Percentiles rank a stretch among this genome's conserved stretches.
Conservation (phyloP, 2,888 invertebrate species). For the Amiota communis region DNA sequence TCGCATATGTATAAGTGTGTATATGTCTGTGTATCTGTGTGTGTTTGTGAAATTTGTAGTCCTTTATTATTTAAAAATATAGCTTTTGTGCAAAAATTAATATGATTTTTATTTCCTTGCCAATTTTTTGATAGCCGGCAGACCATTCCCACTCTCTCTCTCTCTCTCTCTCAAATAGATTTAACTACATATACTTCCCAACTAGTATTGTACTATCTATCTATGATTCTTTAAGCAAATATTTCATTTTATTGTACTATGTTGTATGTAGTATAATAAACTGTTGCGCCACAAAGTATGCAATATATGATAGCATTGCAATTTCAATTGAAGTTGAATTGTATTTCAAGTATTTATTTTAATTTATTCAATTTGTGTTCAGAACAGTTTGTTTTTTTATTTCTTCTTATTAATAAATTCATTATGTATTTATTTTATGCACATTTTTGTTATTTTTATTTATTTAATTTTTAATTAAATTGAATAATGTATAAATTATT, state of each 20-base stretch:
- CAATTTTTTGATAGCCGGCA: too few species aligned
- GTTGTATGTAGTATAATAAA: neutral
- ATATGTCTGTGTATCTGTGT: constrained; percentile 37
- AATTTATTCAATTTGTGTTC: neutral
- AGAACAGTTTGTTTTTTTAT: neutral
- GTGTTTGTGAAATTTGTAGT: constrained; percentile 40
- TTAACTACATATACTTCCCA: too few species aligned
- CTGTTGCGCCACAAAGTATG: constrained; percentile 23
- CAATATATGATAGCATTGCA: constrained; percentile 26
- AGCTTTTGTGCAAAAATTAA: neutral
- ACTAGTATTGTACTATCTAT: too few species aligned
- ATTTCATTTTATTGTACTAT: constrained; percentile 9
- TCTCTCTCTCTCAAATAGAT: too few species aligned
- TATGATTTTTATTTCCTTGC: too few species aligned
- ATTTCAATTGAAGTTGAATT: constrained; percentile 20
- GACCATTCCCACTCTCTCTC: too few species aligned
- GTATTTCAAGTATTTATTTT: neutral
- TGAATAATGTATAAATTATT: constrained; percentile 5
- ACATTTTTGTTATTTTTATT: neutral
- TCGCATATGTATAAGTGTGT: constrained; percentile 39
- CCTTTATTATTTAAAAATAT: neutral
- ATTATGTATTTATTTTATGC: too few species aligned
- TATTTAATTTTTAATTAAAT: neutral
- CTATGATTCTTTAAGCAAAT: too few species aligned
- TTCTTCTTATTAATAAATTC: too few species aligned